These are phyloP conservation scores for Mobula birostris DNA, from an alignment of 2,113 vertebrate species.

Conservation along the genomic window DNA sequence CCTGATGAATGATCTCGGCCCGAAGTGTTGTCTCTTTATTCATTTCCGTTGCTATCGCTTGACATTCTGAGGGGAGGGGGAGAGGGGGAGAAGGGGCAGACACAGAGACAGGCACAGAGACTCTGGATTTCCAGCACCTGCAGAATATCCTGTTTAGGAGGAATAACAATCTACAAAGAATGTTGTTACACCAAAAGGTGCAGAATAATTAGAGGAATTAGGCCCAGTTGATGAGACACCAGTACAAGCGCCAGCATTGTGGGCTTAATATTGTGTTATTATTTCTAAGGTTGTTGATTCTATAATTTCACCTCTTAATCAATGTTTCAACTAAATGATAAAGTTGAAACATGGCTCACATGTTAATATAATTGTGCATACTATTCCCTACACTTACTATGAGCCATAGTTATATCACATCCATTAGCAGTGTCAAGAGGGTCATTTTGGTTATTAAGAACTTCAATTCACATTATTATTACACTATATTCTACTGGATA, in stretches of 20 bases:
- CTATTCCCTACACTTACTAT: neutral
- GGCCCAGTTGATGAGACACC: neutral
- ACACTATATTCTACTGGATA: neutral
- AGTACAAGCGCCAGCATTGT: neutral
- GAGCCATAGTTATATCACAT: slow-evolving; percentile 3
- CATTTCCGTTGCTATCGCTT: no score
- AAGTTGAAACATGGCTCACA: neutral
- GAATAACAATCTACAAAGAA: neutral
- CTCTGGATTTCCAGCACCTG: no score
- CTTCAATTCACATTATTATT: slow-evolving; percentile 24
- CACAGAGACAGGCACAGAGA: no score
- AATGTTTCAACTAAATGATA: neutral
- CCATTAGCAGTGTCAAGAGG: neutral
- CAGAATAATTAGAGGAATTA: neutral
- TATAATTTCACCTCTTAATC: neutral
- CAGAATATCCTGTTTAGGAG: no score
- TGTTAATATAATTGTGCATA: neutral
- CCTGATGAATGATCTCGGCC: no score
- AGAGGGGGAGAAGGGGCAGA: no score
- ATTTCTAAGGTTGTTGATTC: slow-evolving; percentile 18
- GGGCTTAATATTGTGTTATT: neutral
- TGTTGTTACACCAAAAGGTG: neutral
- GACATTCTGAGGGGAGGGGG: no score
- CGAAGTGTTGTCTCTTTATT: no score
- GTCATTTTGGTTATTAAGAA: slow-evolving; percentile 29